Evolutionary conservation across 2,113 vertebrate species (phyloP).

Genomic region (Sminthopsis crassicaudata): DNA sequence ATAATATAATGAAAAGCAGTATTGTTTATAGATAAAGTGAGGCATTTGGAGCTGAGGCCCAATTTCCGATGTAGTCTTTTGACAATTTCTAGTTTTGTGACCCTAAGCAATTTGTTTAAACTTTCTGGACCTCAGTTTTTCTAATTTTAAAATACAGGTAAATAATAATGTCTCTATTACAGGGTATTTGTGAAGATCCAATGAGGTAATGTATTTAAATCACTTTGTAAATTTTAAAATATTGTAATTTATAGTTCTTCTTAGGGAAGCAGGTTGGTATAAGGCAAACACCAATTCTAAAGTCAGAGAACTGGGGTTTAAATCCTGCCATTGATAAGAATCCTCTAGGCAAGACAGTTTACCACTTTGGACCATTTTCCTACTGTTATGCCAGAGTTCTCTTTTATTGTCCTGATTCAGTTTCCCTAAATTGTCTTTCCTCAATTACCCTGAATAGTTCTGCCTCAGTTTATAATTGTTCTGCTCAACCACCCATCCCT

Average conservation of each 20-base stretch:
- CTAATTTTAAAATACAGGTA: no score
- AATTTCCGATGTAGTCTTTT: neutral
- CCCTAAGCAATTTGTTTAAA: neutral
- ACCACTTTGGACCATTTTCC: neutral
- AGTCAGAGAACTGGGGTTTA: neutral
- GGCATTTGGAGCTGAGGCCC: neutral
- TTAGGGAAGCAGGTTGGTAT: neutral
- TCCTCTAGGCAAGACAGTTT: no score
- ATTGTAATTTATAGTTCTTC: neutral
- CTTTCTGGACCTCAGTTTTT: no score
- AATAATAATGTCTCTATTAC: no score
- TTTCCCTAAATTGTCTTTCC: no score
- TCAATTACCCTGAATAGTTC: no score
- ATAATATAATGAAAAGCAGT: neutral
- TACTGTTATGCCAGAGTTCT: neutral
- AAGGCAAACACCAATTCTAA: neutral
- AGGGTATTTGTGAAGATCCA: no score
- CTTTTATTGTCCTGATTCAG: no score
- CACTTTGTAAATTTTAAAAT: neutral
- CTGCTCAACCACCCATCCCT: no score
- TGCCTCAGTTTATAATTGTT: no score
- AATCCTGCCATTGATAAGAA: neutral
- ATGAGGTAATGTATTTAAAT: no score
- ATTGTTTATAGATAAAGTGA: neutral
- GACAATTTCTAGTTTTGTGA: neutral